Evolutionary conservation across 2,888 invertebrate genomes (phyloP).

Genomic region (Formica aserva): DNA sequence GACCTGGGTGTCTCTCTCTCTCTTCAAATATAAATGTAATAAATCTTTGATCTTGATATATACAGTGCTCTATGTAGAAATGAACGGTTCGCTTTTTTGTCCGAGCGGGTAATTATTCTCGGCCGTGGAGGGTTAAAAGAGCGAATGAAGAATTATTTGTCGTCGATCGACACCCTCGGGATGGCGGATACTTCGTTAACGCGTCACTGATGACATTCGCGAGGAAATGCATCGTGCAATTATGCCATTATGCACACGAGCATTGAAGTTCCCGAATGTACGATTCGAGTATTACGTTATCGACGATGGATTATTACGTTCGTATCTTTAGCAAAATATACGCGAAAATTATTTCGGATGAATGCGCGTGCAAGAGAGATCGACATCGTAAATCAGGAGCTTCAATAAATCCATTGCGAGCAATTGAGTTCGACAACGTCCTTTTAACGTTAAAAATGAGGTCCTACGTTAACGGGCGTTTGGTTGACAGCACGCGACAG

Average conservation of each 20-base stretch:
- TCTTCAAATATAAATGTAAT: neutral
- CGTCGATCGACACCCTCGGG: conserved; percentile 74
- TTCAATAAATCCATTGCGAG: conserved; percentile 58
- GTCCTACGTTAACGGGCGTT: conserved; percentile 68
- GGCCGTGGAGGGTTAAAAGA: conserved; percentile 69
- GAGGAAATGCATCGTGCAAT: conserved; percentile 51
- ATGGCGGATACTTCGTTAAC: conserved; percentile 66
- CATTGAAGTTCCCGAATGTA: conserved; percentile 56
- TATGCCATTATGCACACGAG: conserved; percentile 45
- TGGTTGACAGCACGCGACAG: conserved; percentile 71
- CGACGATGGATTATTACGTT: neutral
- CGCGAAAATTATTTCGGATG: conserved; percentile 10
- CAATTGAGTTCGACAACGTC: conserved; percentile 60
- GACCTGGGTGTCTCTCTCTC: neutral
- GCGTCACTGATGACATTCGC: conserved; percentile 60
- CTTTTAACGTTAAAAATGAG: conserved; percentile 42
- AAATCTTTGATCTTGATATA: neutral
- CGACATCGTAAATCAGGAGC: conserved; percentile 49
- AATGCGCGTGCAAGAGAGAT: neutral
- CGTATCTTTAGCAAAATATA: neutral
- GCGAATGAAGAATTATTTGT: conserved; percentile 50
- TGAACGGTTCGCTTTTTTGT: neutral
- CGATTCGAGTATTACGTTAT: conserved; percentile 1
- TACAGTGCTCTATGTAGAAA: neutral
- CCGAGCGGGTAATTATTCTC: neutral